A percentile compares a stretch with the other conserved stretches of the same genome.
Evolutionary conservation across 2,888 invertebrate species (phyloP).

Genomic region (Pristionchus fissidentatus): DNA sequence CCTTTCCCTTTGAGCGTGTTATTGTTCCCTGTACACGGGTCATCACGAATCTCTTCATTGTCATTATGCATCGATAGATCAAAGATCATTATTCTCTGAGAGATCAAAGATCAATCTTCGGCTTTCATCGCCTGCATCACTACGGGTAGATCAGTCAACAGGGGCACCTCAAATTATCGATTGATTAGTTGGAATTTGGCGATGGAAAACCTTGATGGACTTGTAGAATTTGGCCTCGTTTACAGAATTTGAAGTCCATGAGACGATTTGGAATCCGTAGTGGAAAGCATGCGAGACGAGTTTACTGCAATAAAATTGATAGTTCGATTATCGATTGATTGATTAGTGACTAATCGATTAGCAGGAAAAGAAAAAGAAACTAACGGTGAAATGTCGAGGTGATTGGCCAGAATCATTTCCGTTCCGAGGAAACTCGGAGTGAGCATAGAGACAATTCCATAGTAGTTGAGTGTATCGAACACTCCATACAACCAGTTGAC

Average conservation of each 20-base stretch:
- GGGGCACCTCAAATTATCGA: not conserved
- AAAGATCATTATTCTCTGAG: slow-evolving; percentile 17
- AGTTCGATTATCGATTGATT: not conserved
- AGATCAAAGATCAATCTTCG: slow-evolving; percentile 18
- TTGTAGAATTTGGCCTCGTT: slow-evolving; percentile 2
- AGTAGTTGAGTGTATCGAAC: slow-evolving; percentile 12
- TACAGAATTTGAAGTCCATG: slow-evolving; percentile 40
- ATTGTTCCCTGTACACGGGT: not conserved
- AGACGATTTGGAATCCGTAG: slow-evolving; percentile 40
- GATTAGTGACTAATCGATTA: no score
- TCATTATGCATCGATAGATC: slow-evolving; percentile 30
- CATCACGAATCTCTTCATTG: slow-evolving; percentile 34
- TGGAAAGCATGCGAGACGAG: not conserved
- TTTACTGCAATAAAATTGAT: slow-evolving; percentile 31
- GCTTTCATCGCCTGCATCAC: not conserved
- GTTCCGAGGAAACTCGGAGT: slow-evolving; percentile 79
- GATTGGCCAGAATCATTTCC: slow-evolving; percentile 84
- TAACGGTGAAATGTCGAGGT: slow-evolving; percentile 79
- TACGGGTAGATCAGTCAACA: slow-evolving; percentile 40
- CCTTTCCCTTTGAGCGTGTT: not conserved
- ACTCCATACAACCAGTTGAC: slow-evolving; percentile 40
- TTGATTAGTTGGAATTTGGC: not conserved
- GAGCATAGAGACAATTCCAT: not conserved
- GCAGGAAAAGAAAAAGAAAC: slow-evolving; percentile 53
- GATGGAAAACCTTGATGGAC: slow-evolving; percentile 12